Percentiles rank a stretch among this genome's conserved stretches.
These are phyloP conservation scores for Cherax quadricarinatus DNA, from an alignment of 1,140 invertebrate species.

Conservation along the genomic window DNA sequence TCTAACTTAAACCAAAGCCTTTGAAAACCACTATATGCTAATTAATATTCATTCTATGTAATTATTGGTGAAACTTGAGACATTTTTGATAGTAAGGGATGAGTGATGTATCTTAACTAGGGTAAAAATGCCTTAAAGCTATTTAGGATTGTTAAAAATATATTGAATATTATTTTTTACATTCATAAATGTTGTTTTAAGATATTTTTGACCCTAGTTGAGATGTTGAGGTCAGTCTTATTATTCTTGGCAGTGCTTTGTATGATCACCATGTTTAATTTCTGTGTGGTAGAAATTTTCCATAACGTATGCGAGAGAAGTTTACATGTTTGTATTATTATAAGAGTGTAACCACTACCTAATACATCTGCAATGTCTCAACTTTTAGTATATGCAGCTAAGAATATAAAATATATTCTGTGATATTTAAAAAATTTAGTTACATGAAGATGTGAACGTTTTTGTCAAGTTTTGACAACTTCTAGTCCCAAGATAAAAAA, in stretches of 20 bases:
- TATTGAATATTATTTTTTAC: no score
- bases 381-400: conserved; percentile 29
- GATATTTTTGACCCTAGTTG: no score
- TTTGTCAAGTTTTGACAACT: not conserved
- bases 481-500: conserved; percentile 38
- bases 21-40: not conserved
- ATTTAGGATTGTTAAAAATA: no score
- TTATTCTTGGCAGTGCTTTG: not conserved
- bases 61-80: not conserved
- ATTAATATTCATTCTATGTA: not conserved
- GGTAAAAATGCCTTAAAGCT: no score
- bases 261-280: not conserved
- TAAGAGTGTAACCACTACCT: not conserved
- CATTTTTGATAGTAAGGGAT: no score
- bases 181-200: no score
- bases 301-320: no score
- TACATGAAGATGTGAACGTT: not conserved
- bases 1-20: not conserved
- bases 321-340: no score
- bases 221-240: not conserved
- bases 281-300: not conserved
- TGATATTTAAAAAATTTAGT: conserved; percentile 18
- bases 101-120: no score
- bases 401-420: conserved; percentile 20
- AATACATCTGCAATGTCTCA: not conserved